phyloP scores from a whole-genome alignment of 64 coral and sea anemone species.

The Stichodactyla helianthus region DNA sequence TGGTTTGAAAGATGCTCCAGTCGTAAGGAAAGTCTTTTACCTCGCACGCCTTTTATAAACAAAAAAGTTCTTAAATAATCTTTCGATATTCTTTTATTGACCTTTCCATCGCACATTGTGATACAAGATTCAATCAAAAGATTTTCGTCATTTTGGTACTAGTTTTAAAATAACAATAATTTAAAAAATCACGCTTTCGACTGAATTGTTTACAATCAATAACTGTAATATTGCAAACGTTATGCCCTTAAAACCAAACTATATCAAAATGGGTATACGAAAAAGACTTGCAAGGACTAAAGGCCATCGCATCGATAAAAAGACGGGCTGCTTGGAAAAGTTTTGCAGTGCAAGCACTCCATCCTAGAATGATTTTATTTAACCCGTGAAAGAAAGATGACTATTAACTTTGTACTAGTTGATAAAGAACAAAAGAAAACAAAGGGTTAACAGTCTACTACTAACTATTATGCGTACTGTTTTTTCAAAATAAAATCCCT shows the following conservation, averaged over 20 bases:
- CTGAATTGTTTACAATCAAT: neutral
- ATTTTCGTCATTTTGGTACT: neutral
- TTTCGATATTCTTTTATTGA: neutral
- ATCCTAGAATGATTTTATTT: no score
- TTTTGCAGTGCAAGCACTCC: no score
- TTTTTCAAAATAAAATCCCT: no score
- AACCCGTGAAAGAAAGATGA: no score
- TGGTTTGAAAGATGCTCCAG: no score
- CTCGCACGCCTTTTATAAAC: neutral
- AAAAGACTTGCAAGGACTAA: neutral
- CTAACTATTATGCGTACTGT: no score
- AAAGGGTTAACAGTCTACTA: no score
- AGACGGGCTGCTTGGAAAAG: no score
- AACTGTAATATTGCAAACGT: neutral
- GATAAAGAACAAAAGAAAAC: no score
- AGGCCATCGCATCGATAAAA: neutral
- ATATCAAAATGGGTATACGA: neutral
- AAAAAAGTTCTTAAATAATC: neutral
- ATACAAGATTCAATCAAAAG: conserved; percentile 18
- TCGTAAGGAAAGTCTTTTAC: neutral
- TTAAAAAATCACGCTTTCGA: neutral
- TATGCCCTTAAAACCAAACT: neutral
- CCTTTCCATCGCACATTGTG: neutral
- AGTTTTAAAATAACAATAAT: no score
- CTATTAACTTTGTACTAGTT: no score